A percentile compares a stretch with the other conserved stretches of the same genome.
Evolutionary conservation across 2,888 invertebrate species (phyloP).

Genomic region (Dromius quadrimaculatus): DNA sequence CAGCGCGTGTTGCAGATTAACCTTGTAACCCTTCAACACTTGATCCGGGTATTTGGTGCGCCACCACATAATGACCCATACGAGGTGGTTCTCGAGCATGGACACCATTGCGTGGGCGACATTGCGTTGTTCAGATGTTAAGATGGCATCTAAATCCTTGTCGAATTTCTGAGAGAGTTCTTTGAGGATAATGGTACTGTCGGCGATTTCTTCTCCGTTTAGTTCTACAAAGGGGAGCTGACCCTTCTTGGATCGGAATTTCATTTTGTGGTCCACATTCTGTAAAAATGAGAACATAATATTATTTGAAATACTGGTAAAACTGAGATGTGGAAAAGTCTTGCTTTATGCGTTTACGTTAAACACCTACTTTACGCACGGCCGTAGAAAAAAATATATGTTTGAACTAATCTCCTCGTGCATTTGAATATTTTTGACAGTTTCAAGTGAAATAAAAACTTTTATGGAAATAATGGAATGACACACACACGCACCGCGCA

Average conservation of each 20-base stretch:
- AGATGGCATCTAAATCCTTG: slow-evolving; percentile 85
- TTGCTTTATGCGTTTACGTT: too few species aligned
- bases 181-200: slow-evolving; percentile 91
- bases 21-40: slow-evolving; percentile 90
- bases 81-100: slow-evolving; percentile 94
- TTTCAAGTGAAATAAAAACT: too few species aligned
- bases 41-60: slow-evolving; percentile 92
- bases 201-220: slow-evolving; percentile 94
- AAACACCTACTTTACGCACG: too few species aligned
- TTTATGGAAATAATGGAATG: too few species aligned
- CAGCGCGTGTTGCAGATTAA: slow-evolving; percentile 89
- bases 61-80: slow-evolving; percentile 94
- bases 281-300: slow-evolving; percentile 68
- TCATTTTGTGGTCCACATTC: slow-evolving; percentile 96
- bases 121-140: slow-evolving; percentile 88
- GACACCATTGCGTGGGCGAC: slow-evolving; percentile 92
- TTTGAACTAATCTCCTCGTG: too few species aligned
- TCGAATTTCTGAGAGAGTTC: slow-evolving; percentile 86
- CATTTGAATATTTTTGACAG: too few species aligned
- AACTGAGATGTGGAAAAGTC: too few species aligned
- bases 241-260: slow-evolving; percentile 93
- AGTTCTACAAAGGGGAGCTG: slow-evolving; percentile 94
- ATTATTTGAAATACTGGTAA: too few species aligned
- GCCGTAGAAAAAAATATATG: too few species aligned
- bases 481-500: too few species aligned